Base-by-base conservation (phyloP, 2,113 vertebrate species). In the Spizaetus ornatus region DNA sequence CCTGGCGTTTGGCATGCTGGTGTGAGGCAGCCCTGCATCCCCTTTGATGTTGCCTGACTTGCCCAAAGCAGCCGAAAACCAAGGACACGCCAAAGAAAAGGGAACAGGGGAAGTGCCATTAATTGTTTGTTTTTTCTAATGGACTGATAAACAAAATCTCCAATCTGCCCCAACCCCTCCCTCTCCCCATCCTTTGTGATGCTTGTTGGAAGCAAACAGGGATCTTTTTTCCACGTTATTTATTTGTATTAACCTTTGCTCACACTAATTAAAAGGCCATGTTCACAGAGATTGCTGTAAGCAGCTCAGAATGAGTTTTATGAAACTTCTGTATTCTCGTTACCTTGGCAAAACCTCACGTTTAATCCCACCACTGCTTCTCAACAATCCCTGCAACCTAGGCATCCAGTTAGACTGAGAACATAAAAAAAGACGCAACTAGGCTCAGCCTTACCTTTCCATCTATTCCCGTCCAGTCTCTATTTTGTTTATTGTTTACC, bases 401-500 rank as follows among this genome's bases (percentile, higher is more conserved):
- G 73, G 56, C 40, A 84, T 77, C 63, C 82, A 66, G 70, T 23
- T 91, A 47, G 84, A 87, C 84, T 91, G 82, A 87, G 63, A 86
- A 82, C 27, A 61, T 34, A 42, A 50, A 88, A 90, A 50, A 25
- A 73, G 38, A 87, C 7, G 11, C 80, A 85, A 6, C 93, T 93
- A 80, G 71, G 62, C 87, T 90, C 8, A 36, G 87, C 87, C 95
- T 97, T 97, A 96, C 97, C 96, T 97, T 97, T 95, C 93, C 93
- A 96, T 81, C 94, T 97, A 97, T 71, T 96, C 91, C 55, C 16
- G 15, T 90, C 82, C 93, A 93, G 89, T 59, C 56, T 93, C 90
- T 95, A 95, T 77, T 97, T 93, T 95, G 65, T 90, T 97, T 95
- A 95, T 89, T 96, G 74, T 97, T 97, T 97, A 95, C 82, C 89